These are phyloP conservation scores for Ectobius pallidus DNA, from an alignment of 2,888 invertebrate species.

Conservation along the genomic window DNA sequence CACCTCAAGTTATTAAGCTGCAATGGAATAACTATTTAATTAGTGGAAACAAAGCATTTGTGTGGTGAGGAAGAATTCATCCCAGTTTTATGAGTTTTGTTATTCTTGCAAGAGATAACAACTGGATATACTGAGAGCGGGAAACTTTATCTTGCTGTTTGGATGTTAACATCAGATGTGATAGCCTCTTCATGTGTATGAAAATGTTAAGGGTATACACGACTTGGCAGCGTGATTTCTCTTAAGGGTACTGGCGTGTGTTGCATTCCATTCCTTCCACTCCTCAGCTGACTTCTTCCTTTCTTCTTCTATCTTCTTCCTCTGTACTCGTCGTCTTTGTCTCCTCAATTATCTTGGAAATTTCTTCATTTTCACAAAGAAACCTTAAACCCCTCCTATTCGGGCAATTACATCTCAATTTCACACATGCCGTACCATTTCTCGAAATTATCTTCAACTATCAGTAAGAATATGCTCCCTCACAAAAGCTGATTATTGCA, in stretches of 20 bases:
- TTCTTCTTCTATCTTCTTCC: background rate
- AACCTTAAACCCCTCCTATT: background rate
- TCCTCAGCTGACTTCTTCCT: background rate
- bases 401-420: constrained; percentile 26
- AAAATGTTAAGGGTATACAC: background rate
- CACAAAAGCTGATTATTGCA: no score
- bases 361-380: constrained; percentile 21
- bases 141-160: no score
- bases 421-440: constrained; percentile 28
- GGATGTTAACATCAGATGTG: no score
- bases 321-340: background rate
- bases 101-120: background rate
- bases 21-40: no score
- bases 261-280: background rate
- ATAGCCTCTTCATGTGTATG: background rate
- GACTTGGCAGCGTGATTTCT: background rate
- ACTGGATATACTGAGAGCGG: background rate
- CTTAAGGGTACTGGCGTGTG: background rate
- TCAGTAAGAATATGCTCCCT: background rate
- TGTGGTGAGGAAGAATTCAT: background rate
- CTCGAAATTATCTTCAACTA: constrained; percentile 18
- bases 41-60: no score
- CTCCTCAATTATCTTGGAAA: constrained; percentile 31
- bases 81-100: background rate
- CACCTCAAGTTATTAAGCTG: no score